These are phyloP conservation scores for Anhinga anhinga DNA, from an alignment of 2,113 vertebrate species.

Conservation along the genomic window DNA sequence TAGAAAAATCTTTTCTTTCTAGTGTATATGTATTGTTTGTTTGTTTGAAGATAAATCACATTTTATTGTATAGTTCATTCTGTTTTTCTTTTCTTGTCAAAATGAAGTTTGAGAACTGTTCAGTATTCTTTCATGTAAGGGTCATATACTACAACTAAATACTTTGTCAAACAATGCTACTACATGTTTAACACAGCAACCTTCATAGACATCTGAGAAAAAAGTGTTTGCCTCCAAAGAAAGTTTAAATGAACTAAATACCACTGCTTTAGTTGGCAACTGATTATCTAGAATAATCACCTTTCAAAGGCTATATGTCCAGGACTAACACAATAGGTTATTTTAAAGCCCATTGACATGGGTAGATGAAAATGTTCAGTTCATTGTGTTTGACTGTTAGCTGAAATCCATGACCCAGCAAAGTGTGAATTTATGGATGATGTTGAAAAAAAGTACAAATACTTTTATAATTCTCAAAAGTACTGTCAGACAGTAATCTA, in stretches of 20 bases:
- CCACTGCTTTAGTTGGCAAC: background rate
- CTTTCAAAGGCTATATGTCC: background rate
- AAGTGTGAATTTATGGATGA: background rate
- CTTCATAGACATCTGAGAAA: background rate
- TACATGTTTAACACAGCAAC: background rate
- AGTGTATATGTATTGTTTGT: background rate
- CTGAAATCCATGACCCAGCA: background rate
- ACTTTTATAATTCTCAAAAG: background rate
- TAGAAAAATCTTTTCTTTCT: background rate
- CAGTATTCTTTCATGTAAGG: background rate
- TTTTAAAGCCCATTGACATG: background rate
- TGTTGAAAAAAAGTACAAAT: background rate
- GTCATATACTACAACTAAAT: background rate
- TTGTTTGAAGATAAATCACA: background rate
- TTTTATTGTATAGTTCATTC: background rate
- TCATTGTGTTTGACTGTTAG: background rate
- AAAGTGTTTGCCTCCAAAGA: background rate
- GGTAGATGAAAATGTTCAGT: background rate
- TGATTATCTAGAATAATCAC: background rate
- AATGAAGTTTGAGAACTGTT: background rate
- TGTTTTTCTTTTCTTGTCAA: background rate
- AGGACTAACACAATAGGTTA: rapidly evolving
- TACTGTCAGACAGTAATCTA: background rate
- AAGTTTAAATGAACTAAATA: background rate
- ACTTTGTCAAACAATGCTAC: background rate